Conservation (phyloP, 2,797 vertebrate genomes). For the Mormyrops boulengeri region DNA sequence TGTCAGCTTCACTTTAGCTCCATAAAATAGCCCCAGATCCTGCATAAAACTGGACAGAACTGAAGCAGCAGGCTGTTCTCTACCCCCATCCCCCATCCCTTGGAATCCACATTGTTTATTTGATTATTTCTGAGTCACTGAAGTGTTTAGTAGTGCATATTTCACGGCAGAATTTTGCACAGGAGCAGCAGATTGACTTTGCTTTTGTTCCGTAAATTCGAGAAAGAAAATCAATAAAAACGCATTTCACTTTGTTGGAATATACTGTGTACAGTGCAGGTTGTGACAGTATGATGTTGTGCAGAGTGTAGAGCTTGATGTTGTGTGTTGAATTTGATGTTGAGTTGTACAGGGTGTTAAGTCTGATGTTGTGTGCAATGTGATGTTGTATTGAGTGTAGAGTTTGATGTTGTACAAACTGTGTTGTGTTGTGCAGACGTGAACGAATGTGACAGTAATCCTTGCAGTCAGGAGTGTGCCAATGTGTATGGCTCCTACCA, state of each 20-base stretch:
- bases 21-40: not conserved
- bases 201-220: not conserved
- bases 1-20: not conserved
- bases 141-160: not conserved
- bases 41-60: not conserved
- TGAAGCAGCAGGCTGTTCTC: not conserved
- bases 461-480: slow-evolving; percentile 84
- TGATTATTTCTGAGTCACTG: not conserved
- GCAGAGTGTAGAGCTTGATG: not conserved
- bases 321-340: not conserved
- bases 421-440: slow-evolving; percentile 59
- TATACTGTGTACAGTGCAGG: not conserved
- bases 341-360: not conserved
- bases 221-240: not conserved
- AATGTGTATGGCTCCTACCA: slow-evolving; percentile 87
- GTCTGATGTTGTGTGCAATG: not conserved
- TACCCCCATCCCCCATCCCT: not conserved
- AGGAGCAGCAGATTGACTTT: not conserved
- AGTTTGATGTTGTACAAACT: not conserved
- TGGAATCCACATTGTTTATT: not conserved
- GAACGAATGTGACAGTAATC: slow-evolving; percentile 75
- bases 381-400: not conserved
- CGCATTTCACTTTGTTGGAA: not conserved
- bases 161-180: not conserved
- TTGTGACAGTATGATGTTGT: not conserved